Conservation (phyloP, 2,888 invertebrate species). For the Heliconius hortense region DNA sequence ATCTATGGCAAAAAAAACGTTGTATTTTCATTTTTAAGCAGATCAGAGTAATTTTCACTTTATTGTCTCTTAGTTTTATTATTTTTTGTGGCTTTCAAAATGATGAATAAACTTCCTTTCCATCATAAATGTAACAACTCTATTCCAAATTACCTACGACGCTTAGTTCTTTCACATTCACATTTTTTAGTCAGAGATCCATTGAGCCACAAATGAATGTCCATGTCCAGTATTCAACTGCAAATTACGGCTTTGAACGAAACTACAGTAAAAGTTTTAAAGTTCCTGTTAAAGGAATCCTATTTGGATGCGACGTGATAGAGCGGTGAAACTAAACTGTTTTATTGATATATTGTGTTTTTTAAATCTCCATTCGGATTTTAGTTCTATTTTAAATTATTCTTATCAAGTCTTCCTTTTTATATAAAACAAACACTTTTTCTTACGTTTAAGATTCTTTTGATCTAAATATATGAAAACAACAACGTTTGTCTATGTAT, state of each 20-base stretch:
- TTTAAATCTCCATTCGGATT: neutral
- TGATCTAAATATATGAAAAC: no score
- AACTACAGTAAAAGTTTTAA: conserved; percentile 33
- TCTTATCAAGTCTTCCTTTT: neutral
- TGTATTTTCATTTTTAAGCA: no score
- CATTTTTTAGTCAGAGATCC: conserved; percentile 26
- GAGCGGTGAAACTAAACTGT: conserved; percentile 1
- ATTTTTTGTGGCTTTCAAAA: neutral
- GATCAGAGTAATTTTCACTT: no score
- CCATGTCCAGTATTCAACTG: conserved; percentile 27
- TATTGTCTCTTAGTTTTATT: no score
- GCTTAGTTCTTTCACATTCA: conserved; percentile 14
- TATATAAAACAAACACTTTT: no score
- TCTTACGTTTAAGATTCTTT: no score
- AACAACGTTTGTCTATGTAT: no score
- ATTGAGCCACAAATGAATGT: conserved; percentile 28
- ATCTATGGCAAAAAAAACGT: no score
- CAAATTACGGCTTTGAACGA: conserved; percentile 20
- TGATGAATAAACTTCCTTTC: neutral
- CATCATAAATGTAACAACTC: neutral
- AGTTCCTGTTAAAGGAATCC: conserved; percentile 28
- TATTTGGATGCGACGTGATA: conserved; percentile 27
- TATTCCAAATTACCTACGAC: neutral
- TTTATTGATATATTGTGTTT: neutral
- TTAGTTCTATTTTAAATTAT: neutral